Base-by-base conservation (phyloP, 2,888 invertebrate species). In the Aphidius colemani region DNA sequence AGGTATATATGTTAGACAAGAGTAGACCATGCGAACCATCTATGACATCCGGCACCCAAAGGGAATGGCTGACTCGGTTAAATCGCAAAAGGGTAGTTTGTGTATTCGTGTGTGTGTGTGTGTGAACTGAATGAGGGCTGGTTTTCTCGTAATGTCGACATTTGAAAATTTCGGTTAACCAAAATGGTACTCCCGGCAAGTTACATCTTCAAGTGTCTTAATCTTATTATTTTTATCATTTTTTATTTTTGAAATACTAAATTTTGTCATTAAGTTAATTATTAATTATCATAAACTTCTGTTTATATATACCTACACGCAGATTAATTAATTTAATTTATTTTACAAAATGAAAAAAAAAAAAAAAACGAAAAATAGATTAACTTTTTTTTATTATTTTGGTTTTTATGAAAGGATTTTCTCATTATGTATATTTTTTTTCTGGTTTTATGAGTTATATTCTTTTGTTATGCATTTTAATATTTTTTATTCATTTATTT, bases 11-110 rank as follows among this genome's bases (percentile, higher is more conserved):
- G 61, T 56, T 61, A 61, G 67, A 59, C 50, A 48, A 53, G 55
- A 60, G 64, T 61, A 63, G 71, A 68, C 71, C 73, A 68, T 70
- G 72, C 18, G 51, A 61, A 61, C 68, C 69, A 71, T 73, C 67
- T 68, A 66, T 70, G 69, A 64, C 71, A 74, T 73, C 72, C 73
- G 71, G 73, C 67, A 71, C 66, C 30, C 69, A 66, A 46, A 61
- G 69, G 72, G 67, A 72, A 74, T 67, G 66, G 71, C 70, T 67
- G 73, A 69, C 71, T 68, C 66, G 68, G 67, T 61, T 41, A 50
- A 60, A 60, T 65, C 69, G 70, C 62, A 70, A 64, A 73, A 72
- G 70, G 48, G 13, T 18, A 18, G 13, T 18, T 18, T 18, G 13
- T 18, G 5, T 30, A 30, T 30, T 5, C 5, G 30, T 30, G 30